Evolutionary conservation across 2,888 invertebrate species (phyloP).

Genomic region (Tetanocera ferruginea): DNA sequence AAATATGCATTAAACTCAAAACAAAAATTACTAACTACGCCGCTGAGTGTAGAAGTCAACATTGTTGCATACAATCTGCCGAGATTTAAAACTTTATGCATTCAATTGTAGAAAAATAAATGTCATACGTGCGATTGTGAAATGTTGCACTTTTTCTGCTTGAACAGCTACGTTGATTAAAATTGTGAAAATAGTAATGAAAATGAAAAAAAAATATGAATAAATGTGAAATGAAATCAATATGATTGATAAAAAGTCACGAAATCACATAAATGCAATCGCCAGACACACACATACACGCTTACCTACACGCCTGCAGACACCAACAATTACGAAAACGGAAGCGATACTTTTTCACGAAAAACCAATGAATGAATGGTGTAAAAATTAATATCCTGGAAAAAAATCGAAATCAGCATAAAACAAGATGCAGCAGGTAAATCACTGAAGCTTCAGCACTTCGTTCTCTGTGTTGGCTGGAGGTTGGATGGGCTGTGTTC

Average conservation of each 20-base stretch:
- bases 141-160: slow-evolving; percentile 63
- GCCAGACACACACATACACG: background rate
- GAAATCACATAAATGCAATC: background rate
- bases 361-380: slow-evolving; percentile 66
- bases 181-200: background rate
- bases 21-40: too few species aligned
- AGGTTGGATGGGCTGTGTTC: background rate
- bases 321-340: slow-evolving; percentile 11
- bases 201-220: slow-evolving; percentile 27
- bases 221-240: slow-evolving; percentile 50
- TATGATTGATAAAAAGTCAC: slow-evolving; percentile 54
- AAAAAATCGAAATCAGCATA: slow-evolving; percentile 47
- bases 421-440: slow-evolving; percentile 11
- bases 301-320: background rate
- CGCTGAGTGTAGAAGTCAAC: too few species aligned
- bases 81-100: background rate
- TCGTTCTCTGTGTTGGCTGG: background rate
- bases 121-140: slow-evolving; percentile 33
- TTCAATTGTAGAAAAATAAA: background rate
- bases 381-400: slow-evolving; percentile 68
- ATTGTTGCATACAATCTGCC: too few species aligned
- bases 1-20: too few species aligned
- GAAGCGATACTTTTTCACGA: slow-evolving; percentile 20
- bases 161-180: slow-evolving; percentile 50
- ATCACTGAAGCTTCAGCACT: slow-evolving; percentile 15